Base-by-base conservation (phyloP, 1,140 invertebrate genomes). In the Coptotermes formosanus region DNA sequence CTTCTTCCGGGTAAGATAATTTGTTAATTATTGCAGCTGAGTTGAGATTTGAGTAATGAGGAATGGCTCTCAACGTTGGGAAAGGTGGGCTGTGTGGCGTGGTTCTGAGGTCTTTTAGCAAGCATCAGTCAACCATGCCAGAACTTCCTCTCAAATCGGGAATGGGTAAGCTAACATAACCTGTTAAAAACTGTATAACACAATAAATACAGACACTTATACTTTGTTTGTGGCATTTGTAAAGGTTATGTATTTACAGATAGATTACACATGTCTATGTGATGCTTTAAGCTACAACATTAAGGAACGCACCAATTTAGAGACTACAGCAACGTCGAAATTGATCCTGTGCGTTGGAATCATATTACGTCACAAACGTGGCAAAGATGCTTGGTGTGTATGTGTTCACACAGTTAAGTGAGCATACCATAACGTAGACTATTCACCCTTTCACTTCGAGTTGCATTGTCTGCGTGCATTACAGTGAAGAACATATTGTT, bases 81-180 rank as follows among this genome's bases (percentile, higher is more conserved):
- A 75, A n/a, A 30, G 64, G 14, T 30, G n/a, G 64, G 25, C 64
- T 84, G 3, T 84, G 83, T 84, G 83, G 83, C 44, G 83, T 84
- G 83, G 48, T 84, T 84, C 32, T 84, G 7, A 48, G 83, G 45
- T 55, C 83, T 12, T 84, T 84, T 84, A 21, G 48, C 83, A 84
- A 84, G 59, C 83, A 45, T 84, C 83, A 64, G n/a, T 75, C 64
- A 75, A 75, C 64, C 38, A 64, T 45, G 83, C 30, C 83, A 84
- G 59, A 21, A 52, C 48, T 25, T 32, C n/a, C 83, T 84, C 45
- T 84, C 14, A 84, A 84, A 52, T 84, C 83, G 30, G 83, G 83
- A 84, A 84, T 52, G 48, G 83, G 83, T 59, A 84, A 84, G 83
- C n/a, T 32, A 55, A 55, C 52, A 55, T 55, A 55, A 55, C 52